Percentiles rank a stretch among this genome's conserved stretches.
Conservation (phyloP, 2,113 vertebrate genomes). For the Orthonyx spaldingii region DNA sequence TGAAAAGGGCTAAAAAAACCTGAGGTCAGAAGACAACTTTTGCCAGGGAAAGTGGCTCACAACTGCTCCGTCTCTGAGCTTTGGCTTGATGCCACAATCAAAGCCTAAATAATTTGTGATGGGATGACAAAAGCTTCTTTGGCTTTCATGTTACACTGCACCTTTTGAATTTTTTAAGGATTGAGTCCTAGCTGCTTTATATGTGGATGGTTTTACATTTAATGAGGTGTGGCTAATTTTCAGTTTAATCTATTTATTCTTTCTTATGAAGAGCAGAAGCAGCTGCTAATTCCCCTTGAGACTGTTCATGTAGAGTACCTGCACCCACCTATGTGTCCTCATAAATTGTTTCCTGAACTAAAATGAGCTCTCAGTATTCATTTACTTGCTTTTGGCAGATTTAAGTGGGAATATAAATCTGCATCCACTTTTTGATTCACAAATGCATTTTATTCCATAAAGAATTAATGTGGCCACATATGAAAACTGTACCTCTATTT, state of each 20-base stretch:
- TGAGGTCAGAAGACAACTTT: neutral
- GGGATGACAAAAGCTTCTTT: conserved; percentile 37
- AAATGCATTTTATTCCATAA: conserved; percentile 67
- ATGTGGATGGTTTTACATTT: conserved; percentile 42
- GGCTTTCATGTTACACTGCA: conserved; percentile 10
- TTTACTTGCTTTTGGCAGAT: conserved; percentile 58
- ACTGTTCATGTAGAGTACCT: neutral
- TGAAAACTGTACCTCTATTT: conserved; percentile 49
- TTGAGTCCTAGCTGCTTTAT: neutral
- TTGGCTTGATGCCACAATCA: neutral
- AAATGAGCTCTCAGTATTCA: conserved; percentile 32
- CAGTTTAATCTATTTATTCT: conserved; percentile 47
- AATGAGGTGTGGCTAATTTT: conserved; percentile 57
- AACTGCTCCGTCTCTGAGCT: neutral
- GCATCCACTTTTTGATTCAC: conserved; percentile 63
- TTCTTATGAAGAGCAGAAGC: neutral
- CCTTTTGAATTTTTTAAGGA: conserved; percentile 56
- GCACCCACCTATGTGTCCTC: conserved; percentile 16
- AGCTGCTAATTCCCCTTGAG: conserved; percentile 44
- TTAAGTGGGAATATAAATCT: conserved; percentile 67
- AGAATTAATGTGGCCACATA: conserved; percentile 51
- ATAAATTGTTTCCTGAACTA: conserved; percentile 50
- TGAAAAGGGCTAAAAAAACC: neutral
- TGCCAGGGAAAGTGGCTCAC: neutral
- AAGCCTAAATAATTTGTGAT: conserved; percentile 50